Base-by-base conservation (phyloP, 2,888 invertebrate genomes). In the Mesodorylaimus sp. region DNA sequence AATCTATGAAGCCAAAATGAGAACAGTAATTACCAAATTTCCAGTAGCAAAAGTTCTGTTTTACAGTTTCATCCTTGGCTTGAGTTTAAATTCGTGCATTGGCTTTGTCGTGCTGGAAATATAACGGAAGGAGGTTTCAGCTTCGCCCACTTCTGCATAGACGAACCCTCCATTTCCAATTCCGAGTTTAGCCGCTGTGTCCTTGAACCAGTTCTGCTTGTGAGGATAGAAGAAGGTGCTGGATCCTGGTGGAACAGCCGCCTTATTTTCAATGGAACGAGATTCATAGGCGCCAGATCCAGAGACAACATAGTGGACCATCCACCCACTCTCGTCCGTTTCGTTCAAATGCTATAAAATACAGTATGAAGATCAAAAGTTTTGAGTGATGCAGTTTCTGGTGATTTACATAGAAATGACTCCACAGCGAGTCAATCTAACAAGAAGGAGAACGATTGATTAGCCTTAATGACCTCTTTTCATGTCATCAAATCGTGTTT, bases 201-300 rank as follows among this genome's bases (percentile, higher is more conserved):
- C n/a, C 7, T 26, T 43, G 27, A 24, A 26, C 44, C 44, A 26
- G 5, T 25, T 26, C 5, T 25, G 21, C 25, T 5, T 19, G 26
- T n/a, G n/a, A 7, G 66, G 68, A 63, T 69, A 70, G 57, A 58
- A 59, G 53, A 63, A 67, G 49, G 59, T 59, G 16, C 59, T 56
- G 3, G 61, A 59, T 1, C 55, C 58, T 0, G 48, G 13, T 2
- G 68, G 68, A 2, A 70, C 62, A 3, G 56, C 52, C 29, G 56
- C 49, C 19, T 54, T 55, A 57, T 71, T 66, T 13, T 53, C 57
- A 1, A 55, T 57, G 19, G 64, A 66, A 1, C 58, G 52, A 48
- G 69, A 67, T 3, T 66, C 61, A 53, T 68, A 64, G 51, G 69
- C 68, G 3, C 66, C 69, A 2, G 69, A 67, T 10, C 71, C 72